These are phyloP conservation scores for Xanthia togata DNA, from an alignment of 2,888 invertebrate genomes.

Conservation along the genomic window DNA sequence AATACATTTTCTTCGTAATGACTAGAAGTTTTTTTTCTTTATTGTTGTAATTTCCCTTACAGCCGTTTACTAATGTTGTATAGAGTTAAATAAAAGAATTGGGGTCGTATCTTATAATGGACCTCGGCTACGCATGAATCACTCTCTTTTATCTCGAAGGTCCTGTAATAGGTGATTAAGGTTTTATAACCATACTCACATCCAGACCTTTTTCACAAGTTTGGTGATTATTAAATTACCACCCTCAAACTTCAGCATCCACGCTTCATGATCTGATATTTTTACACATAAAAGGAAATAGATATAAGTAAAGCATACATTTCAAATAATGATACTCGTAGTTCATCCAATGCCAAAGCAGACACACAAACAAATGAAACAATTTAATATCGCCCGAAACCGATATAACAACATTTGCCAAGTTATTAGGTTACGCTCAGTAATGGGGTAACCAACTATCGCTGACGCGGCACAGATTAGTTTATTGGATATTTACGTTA, in stretches of 20 bases:
- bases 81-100: constrained; percentile 31
- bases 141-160: constrained; percentile 4
- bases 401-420: constrained; percentile 47
- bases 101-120: constrained; percentile 24
- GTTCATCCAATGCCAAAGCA: neutral
- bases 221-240: neutral
- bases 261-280: neutral
- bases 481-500: constrained; percentile 69
- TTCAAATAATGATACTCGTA: neutral
- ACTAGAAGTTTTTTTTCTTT: constrained; percentile 52
- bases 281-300: neutral
- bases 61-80: constrained; percentile 33
- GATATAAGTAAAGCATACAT: neutral
- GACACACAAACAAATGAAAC: constrained; percentile 23
- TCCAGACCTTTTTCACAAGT: neutral
- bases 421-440: constrained; percentile 49
- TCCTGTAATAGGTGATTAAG: constrained; percentile 4
- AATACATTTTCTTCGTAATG: constrained; percentile 52
- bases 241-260: neutral
- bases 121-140: constrained; percentile 6
- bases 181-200: neutral
- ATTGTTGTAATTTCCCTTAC: constrained; percentile 55
- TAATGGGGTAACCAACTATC: constrained; percentile 56
- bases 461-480: constrained; percentile 51
- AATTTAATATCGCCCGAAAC: constrained; percentile 35